Base-by-base conservation (phyloP, 2,888 invertebrate genomes). In the Hirtodrosophila duncani region DNA sequence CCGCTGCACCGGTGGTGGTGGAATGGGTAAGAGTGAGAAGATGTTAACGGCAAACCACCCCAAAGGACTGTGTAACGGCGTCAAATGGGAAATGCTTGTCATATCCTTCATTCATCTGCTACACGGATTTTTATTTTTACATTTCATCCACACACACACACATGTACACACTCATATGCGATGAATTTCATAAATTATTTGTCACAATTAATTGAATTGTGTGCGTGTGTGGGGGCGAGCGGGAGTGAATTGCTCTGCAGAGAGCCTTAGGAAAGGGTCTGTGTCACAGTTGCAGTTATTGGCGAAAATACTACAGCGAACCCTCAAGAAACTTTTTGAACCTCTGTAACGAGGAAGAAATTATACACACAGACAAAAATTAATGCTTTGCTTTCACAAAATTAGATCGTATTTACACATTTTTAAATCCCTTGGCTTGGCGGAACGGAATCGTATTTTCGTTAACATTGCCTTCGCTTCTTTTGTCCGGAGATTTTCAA, bases 31-130 rank as follows among this genome's bases (percentile, higher is more conserved):
- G 43, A 42, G 17, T n/a, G n/a, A 14, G 30, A 53, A 46, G 52
- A 55, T 48, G 37, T 41, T 45, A 53, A 31, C 43, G 10, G 49
- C 41, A 34, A 42, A 42, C 71, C 39, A 65, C 78, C 69, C 63
- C 59, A 56, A 67, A 62, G 45, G 55, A 59, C 43, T 53, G 55
- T 45, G 48, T 53, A 77, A 66, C 77, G 60, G 64, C 68, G 58
- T 67, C 71, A 84, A 84, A 84, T 84, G 83, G 84, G 83, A 85
- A 84, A 85, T 83, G 83, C 84, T 84, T 86, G 86, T 86, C 86
- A 85, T 85, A 84, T 84, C 80, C 83, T 72, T 84, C 84, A 84
- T 82, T 81, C 83, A 82, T 83, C 69, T 80, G 58, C 51, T 59
- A 62, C 79, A 68, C 65, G 67, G 65, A 64, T 63, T 71, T 74